A percentile compares a stretch with the other conserved stretches of the same genome.
These are phyloP conservation scores for Mastigias papua DNA, from an alignment of 30 jellyfish, hydroid and myxozoan genomes.

Conservation along the genomic window DNA sequence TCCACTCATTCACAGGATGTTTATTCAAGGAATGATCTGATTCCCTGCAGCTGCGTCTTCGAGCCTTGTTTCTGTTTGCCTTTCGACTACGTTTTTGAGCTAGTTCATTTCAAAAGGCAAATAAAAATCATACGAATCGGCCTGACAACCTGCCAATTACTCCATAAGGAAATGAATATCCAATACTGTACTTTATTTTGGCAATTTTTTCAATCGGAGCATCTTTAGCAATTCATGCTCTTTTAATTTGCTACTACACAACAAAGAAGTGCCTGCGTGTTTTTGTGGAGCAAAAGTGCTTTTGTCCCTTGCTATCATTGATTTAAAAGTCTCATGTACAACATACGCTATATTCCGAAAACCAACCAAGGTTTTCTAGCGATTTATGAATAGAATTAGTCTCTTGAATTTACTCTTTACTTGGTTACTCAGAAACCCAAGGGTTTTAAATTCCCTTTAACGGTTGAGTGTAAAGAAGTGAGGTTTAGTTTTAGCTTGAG, in stretches of 20 bases:
- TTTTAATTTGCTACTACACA: not conserved
- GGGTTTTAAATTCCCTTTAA: too few relatives aligned
- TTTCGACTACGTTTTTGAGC: slow-evolving; percentile 19
- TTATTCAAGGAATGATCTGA: not conserved
- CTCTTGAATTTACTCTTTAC: too few relatives aligned
- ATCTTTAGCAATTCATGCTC: not conserved
- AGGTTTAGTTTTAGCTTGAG: too few relatives aligned
- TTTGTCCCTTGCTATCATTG: too few relatives aligned
- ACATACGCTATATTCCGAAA: too few relatives aligned
- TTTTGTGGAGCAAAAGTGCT: not conserved
- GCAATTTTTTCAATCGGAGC: not conserved
- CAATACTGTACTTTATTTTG: not conserved
- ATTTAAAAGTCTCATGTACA: too few relatives aligned
- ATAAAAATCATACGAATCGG: not conserved
- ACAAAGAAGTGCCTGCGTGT: not conserved
- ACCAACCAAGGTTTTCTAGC: too few relatives aligned
- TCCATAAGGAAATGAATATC: not conserved
- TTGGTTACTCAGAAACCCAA: too few relatives aligned
- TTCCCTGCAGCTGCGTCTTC: not conserved
- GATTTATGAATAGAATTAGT: too few relatives aligned
- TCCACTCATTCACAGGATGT: not conserved
- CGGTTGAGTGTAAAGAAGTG: too few relatives aligned
- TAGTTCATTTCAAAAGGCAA: slow-evolving; percentile 20
- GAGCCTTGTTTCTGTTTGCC: slow-evolving; percentile 7
- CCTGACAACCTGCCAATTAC: slow-evolving; percentile 19